Base-by-base conservation (phyloP, 2,797 vertebrate genomes). In the Merluccius polli region DNA sequence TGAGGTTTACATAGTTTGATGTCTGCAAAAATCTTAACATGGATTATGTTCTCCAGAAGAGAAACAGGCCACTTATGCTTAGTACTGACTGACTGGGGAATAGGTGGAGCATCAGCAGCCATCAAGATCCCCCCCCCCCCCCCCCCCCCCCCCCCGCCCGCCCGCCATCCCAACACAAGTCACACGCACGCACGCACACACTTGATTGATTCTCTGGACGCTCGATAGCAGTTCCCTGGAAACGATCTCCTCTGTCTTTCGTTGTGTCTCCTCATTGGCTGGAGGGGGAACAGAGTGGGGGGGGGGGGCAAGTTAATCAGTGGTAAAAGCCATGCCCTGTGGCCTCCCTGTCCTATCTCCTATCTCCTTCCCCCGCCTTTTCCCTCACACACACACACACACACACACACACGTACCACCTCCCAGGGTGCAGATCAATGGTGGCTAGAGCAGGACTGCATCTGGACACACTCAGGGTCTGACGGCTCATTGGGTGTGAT, bases 261-360 rank as follows among this genome's bases (percentile, higher is more conserved):
- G n/a, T 75, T 87, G 3, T 86, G 81, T 78, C 84, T 78, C 78
- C 74, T 87, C 79, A 35, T 83, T 81, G 24, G 79, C 80, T 59
- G 41, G 73, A 74, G 73, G 73, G 75, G 73, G 78, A 79, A 73
- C 75, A 74, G 71, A 72, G 77, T 72, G 59, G 78, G 81, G 21
- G 31, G 9, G 30, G 15, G 30, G 48, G 75, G 69, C 10, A 35
- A 90, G 89, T 87, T 94, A 94, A 95, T 94, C 92, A 93, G 89
- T 75, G 84, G 87, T 95, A 94, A 94, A 93, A 94, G 94, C 87
- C 78, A 73, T 79, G 77, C 75, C 70, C 33, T 38, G 27, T 41
- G 70, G 68, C 76, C 70, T 70, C 41, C 21, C n/a, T 70, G n/a
- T 59, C 48, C 48, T 8, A 48, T 4, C 15, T 48, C 44, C 44